phyloP scores from a whole-genome alignment of 2,888 invertebrate species.

The Nephrotoma appendiculata region DNA sequence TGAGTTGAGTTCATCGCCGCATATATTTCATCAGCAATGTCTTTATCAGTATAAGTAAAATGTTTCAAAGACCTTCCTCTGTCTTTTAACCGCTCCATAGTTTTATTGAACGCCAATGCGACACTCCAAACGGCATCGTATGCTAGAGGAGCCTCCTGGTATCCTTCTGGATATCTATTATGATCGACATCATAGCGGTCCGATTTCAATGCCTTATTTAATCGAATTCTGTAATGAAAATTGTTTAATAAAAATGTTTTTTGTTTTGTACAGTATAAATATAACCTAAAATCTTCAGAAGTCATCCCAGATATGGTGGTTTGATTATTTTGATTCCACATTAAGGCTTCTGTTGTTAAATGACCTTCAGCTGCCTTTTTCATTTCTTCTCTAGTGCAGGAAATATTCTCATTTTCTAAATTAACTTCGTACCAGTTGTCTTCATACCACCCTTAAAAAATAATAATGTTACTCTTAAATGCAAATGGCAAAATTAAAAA shows the following conservation, averaged over 20 bases:
- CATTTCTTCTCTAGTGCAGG: constrained; percentile 91
- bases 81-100: constrained; percentile 73
- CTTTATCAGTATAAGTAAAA: constrained; percentile 90
- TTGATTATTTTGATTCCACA: constrained; percentile 95
- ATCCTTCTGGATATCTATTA: constrained; percentile 80
- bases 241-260: neutral
- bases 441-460: constrained; percentile 77
- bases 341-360: constrained; percentile 94
- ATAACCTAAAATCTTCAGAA: constrained; percentile 67
- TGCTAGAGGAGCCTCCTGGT: constrained; percentile 95
- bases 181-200: constrained; percentile 77
- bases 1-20: constrained; percentile 97
- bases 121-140: constrained; percentile 99
- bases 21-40: constrained; percentile 91
- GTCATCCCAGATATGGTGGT: constrained; percentile 94
- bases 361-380: constrained; percentile 90
- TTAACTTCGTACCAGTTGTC: constrained; percentile 96
- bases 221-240: constrained; percentile 33
- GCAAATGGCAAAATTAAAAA: neutral
- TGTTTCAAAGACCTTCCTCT: constrained; percentile 73
- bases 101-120: constrained; percentile 93
- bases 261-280: neutral
- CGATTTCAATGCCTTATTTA: constrained; percentile 66
- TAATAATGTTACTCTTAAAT: neutral
- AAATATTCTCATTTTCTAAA: constrained; percentile 70